Conservation (phyloP, 2,113 vertebrate genomes). For the Neofelis nebulosa region DNA sequence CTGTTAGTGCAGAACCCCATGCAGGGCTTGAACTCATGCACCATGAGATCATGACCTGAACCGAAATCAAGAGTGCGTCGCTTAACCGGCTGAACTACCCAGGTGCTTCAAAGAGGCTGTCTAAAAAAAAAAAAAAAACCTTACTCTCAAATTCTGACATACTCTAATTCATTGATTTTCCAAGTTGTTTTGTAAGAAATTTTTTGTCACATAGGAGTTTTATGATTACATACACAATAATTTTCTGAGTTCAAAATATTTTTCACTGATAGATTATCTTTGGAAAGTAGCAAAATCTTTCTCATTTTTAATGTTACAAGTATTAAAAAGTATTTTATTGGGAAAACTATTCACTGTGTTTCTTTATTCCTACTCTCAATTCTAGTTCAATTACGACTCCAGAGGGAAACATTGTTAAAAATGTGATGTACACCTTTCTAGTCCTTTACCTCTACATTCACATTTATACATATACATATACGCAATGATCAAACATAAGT, state of each 20-base stretch:
- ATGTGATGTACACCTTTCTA: not conserved
- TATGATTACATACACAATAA: not conserved
- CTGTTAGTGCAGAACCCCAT: no score
- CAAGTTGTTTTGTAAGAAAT: not conserved
- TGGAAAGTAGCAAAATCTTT: not conserved
- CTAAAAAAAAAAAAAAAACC: not conserved
- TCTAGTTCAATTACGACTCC: not conserved
- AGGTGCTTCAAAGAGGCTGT: no score
- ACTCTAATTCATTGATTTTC: not conserved
- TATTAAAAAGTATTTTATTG: not conserved
- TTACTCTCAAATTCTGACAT: not conserved
- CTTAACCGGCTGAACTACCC: no score
- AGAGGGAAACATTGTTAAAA: not conserved
- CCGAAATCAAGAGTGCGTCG: no score
- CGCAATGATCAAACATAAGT: not conserved
- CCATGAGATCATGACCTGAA: no score
- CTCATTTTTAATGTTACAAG: not conserved
- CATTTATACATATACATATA: not conserved
- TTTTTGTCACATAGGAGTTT: not conserved
- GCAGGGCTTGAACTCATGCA: no score
- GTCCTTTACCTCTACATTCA: not conserved
- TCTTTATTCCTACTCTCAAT: not conserved
- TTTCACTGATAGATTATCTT: not conserved
- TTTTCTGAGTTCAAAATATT: not conserved
- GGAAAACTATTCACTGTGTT: not conserved